Evolutionary conservation across 2,797 vertebrate species (phyloP).

Genomic region (Jordanella pulchra): DNA sequence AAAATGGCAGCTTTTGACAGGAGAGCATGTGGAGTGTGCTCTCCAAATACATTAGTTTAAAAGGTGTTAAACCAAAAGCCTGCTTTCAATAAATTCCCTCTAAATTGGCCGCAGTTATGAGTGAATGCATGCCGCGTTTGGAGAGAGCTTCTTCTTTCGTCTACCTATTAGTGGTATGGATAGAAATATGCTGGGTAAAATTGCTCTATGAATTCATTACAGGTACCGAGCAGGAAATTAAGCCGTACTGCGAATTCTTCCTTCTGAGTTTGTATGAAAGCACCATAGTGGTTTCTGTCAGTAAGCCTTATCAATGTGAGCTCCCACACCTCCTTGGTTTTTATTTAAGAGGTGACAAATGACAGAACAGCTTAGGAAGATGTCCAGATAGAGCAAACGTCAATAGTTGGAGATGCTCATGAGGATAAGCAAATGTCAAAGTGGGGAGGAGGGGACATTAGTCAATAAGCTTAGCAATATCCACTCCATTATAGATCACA

Average conservation of each 20-base stretch:
- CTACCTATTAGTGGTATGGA: conserved; percentile 45
- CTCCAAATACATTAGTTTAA: conserved; percentile 76
- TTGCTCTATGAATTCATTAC: conserved; percentile 46
- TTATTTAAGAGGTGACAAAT: conserved; percentile 80
- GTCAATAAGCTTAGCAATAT: conserved; percentile 72
- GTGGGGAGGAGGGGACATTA: conserved; percentile 68
- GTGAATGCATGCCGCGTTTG: conserved; percentile 49
- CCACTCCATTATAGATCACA: conserved; percentile 64
- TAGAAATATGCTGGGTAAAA: conserved; percentile 49
- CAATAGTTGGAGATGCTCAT: conserved; percentile 74
- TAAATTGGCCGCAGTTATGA: conserved; percentile 64
- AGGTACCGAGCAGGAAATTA: conserved; percentile 47
- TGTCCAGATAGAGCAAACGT: conserved; percentile 74
- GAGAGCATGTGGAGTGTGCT: conserved; percentile 65
- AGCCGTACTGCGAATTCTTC: conserved; percentile 3
- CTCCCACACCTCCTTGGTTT: conserved; percentile 47
- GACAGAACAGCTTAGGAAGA: conserved; percentile 80
- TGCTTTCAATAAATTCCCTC: conserved; percentile 57
- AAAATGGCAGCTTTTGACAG: conserved; percentile 65
- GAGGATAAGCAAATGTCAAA: conserved; percentile 81
- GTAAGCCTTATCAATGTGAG: conserved; percentile 68
- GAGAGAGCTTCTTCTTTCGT: conserved; percentile 38
- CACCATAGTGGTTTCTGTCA: conserved; percentile 53
- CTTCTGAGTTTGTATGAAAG: conserved; percentile 46
- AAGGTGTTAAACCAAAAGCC: conserved; percentile 68